Evolutionary conservation across 1,140 invertebrate genomes (phyloP), one percentile per base, ranked within the genome.

Genomic region (Plutomurus gul): DNA sequence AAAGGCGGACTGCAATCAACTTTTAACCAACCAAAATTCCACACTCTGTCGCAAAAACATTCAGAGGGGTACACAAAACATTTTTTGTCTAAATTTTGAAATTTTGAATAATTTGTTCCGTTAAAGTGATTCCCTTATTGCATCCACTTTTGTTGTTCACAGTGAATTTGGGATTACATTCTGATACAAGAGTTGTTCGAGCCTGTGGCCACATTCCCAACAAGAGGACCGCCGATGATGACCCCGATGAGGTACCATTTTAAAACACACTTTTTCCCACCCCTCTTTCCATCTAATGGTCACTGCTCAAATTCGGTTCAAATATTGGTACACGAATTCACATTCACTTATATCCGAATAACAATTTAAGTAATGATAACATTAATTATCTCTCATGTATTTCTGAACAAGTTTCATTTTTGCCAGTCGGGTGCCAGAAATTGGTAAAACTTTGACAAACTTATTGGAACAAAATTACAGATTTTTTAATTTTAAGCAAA

Each of bases 1-100:
- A 18, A 89, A 90, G 74, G 92, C 95, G 4, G 94, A 96, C 86
- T 96, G 95, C 86, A 92, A 92, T 74, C 89, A 93, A 85, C 90
- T 91, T 83, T 90, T 90, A 75, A 89, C 89, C 0, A 87, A 91
- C 10, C 91, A 93, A 84, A 84, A 85, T 22, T 83, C 87, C 10
- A 90, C 89, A 1, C 85, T 95, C 47, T 96, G 95, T 87, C 88
- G 95, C 36, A 93, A 94, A 88, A 92, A 90, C 80, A 87, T 90
- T 43, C 92, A 93, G 86, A 93, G 89, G 89, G 90, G 93, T 93
- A 87, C 11, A 22, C 6, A 8, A 76, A 36, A 3, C 33, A 8
- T 3, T 46, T 76, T 43, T 4, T 39, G 56, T 74, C 27, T 51
- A 4, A 37, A 25, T 22, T 73, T 30, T 4, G 22, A 37, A 33